Conservation (phyloP, 2,797 vertebrate genomes). For the Semotilus atromaculatus region DNA sequence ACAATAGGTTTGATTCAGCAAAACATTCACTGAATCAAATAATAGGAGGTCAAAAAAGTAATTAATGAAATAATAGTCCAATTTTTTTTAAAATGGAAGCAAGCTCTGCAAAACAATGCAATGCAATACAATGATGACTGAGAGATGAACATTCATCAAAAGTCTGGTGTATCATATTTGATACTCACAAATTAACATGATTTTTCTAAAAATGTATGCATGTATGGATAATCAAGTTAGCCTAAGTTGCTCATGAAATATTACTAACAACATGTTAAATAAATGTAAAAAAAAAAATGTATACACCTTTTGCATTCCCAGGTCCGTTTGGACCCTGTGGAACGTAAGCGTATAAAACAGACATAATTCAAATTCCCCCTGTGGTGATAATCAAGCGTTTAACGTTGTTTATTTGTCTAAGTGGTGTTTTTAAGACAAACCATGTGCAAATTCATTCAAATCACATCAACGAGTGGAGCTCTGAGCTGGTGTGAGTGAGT, state of each 20-base stretch:
- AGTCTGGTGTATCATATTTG: neutral
- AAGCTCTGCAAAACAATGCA: neutral
- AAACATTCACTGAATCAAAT: neutral
- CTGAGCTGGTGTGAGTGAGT: no score
- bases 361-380: no score
- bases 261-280: neutral
- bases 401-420: no score
- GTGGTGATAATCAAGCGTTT: no score
- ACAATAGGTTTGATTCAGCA: neutral
- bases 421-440: no score
- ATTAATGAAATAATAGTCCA: neutral
- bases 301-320: no score
- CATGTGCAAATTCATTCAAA: no score
- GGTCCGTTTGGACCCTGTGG: no score
- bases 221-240: neutral
- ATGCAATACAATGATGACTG: neutral
- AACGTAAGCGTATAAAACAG: no score
- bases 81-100: neutral
- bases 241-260: neutral
- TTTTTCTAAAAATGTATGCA: neutral
- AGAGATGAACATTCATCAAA: neutral
- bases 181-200: neutral
- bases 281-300: no score
- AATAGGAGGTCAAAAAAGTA: neutral
- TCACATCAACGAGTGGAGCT: no score